A percentile compares a stretch with the other conserved stretches of the same genome.
phyloP scores from a whole-genome alignment of 2,888 invertebrate genomes.

The Lasioglossum marginatum region DNA sequence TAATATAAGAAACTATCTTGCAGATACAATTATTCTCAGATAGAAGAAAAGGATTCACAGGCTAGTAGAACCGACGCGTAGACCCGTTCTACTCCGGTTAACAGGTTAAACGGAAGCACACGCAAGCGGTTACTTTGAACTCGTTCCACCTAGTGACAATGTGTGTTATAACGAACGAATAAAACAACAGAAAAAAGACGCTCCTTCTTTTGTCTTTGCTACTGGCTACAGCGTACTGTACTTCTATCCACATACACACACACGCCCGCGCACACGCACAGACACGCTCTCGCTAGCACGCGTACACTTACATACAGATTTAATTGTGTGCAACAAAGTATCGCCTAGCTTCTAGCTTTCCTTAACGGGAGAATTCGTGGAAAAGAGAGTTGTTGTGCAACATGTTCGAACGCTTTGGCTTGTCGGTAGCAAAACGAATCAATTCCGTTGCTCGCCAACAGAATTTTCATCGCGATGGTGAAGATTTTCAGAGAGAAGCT shows the following conservation, averaged over 20 bases:
- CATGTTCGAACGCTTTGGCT: not conserved
- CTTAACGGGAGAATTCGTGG: not conserved
- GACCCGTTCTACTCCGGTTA: conserved; percentile 18
- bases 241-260: conserved; percentile 8
- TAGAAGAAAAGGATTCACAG: not conserved
- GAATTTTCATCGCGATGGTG: not conserved
- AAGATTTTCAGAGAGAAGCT: conserved; percentile 3
- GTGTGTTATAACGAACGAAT: conserved; percentile 23
- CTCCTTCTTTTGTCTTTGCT: conserved; percentile 30
- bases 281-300: not conserved
- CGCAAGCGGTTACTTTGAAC: conserved; percentile 41
- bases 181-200: conserved; percentile 26
- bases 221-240: conserved; percentile 20
- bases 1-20: not conserved
- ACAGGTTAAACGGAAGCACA: conserved; percentile 29
- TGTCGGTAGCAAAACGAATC: not conserved
- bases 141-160: conserved; percentile 34
- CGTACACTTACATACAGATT: conserved; percentile 43
- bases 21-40: not conserved
- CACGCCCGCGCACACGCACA: not conserved
- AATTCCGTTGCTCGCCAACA: not conserved
- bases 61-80: conserved; percentile 1
- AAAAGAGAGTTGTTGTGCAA: conserved; percentile 26
- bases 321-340: conserved; percentile 52
- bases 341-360: conserved; percentile 43